These are phyloP conservation scores for Heliopora coerulea DNA, from an alignment of 92 coral and sea anemone species.

Conservation along the genomic window DNA sequence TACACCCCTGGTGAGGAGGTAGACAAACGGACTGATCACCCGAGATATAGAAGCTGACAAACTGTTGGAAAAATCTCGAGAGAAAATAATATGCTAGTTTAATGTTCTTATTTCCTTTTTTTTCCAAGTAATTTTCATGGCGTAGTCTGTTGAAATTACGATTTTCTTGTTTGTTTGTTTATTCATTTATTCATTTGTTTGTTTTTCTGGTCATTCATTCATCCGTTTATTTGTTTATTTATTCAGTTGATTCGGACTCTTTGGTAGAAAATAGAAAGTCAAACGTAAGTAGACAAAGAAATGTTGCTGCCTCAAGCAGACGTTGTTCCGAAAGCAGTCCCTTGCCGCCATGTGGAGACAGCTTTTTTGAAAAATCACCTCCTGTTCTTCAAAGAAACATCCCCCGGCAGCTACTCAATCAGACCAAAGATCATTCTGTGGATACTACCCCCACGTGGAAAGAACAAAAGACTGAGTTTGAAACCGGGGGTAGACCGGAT, in stretches of 20 bases:
- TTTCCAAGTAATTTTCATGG: too few species aligned
- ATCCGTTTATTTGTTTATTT: too few species aligned
- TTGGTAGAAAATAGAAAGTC: background rate
- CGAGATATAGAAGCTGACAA: too few species aligned
- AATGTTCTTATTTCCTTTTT: too few species aligned
- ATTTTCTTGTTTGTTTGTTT: too few species aligned
- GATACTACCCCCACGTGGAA: background rate
- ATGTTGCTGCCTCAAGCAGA: background rate
- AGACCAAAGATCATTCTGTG: background rate
- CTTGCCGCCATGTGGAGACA: constrained; percentile 27
- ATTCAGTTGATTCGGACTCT: constrained; percentile 9
- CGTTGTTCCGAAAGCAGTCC: constrained; percentile 3
- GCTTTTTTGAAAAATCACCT: constrained; percentile 23
- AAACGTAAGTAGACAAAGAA: background rate
- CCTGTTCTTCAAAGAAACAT: background rate
- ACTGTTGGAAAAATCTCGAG: too few species aligned
- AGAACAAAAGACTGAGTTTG: background rate
- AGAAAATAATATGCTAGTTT: too few species aligned
- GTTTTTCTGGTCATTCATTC: too few species aligned
- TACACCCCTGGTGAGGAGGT: too few species aligned
- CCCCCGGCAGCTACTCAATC: background rate
- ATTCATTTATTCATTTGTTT: too few species aligned
- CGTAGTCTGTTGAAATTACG: too few species aligned
- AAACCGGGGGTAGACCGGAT: background rate
- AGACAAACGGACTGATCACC: too few species aligned